These are phyloP conservation scores for Xestia c-nigrum DNA, from an alignment of 2,888 invertebrate species.

Conservation along the genomic window DNA sequence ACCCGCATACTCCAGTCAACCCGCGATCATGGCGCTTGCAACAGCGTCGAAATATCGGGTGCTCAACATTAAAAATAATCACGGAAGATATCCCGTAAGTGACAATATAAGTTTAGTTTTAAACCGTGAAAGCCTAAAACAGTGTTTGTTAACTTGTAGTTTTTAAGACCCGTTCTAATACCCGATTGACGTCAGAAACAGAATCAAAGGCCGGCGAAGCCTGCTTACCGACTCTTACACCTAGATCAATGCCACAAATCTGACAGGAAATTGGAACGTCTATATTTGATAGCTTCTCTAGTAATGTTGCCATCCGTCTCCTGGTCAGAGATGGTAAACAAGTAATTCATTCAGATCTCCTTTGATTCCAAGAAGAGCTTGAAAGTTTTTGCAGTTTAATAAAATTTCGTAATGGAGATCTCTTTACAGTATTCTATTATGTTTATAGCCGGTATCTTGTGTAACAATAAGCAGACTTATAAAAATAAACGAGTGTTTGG, in stretches of 20 bases:
- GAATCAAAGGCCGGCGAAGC: conserved; percentile 22
- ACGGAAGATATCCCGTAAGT: too few relatives aligned
- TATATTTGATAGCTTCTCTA: conserved; percentile 39
- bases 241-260: conserved; percentile 39
- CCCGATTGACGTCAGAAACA: conserved; percentile 36
- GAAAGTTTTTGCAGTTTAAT: conserved; percentile 28
- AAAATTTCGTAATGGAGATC: conserved; percentile 28
- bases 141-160: conserved; percentile 34
- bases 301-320: conserved; percentile 29
- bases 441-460: conserved; percentile 33
- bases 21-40: too few relatives aligned
- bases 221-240: conserved; percentile 11
- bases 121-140: too few relatives aligned
- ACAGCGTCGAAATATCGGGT: too few relatives aligned
- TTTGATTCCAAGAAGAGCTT: conserved; percentile 39
- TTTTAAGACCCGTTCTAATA: conserved; percentile 29
- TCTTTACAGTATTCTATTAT: conserved; percentile 43
- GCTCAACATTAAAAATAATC: too few relatives aligned
- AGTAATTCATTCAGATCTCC: conserved; percentile 41
- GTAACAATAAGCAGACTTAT: conserved; percentile 48
- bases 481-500: conserved; percentile 48
- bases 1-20: too few relatives aligned
- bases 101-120: too few relatives aligned
- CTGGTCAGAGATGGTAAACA: conserved; percentile 36
- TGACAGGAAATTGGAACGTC: conserved; percentile 41